These are phyloP conservation scores for Drosophila longiperda DNA, from an alignment of 2,888 invertebrate species.

Conservation along the genomic window DNA sequence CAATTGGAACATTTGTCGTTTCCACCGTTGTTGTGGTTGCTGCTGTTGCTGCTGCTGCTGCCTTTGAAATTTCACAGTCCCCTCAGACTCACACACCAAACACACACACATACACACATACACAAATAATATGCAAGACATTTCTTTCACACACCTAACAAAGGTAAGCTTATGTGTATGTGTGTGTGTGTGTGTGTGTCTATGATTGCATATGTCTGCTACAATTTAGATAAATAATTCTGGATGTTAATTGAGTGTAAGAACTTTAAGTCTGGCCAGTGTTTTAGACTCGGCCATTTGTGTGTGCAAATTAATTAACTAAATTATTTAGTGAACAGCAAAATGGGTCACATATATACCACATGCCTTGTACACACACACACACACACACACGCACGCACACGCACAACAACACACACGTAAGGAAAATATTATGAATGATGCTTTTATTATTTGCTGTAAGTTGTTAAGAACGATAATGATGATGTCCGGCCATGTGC, in stretches of 20 bases:
- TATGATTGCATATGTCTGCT: slow-evolving; percentile 21
- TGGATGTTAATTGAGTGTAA: slow-evolving; percentile 79
- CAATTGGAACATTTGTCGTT: slow-evolving; percentile 72
- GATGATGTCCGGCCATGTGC: slow-evolving; percentile 78
- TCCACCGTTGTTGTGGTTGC: slow-evolving; percentile 24
- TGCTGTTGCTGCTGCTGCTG: slow-evolving; percentile 19
- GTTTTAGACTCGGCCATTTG: slow-evolving; percentile 52
- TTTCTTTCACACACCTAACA: slow-evolving; percentile 43
- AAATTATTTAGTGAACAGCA: slow-evolving; percentile 71
- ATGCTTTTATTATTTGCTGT: slow-evolving; percentile 75
- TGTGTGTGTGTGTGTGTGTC: slow-evolving; percentile 12
- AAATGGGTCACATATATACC: slow-evolving; percentile 29
- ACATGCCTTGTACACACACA: background rate
- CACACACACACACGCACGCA: slow-evolving; percentile 16
- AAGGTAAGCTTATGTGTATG: slow-evolving; percentile 1
- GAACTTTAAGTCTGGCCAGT: slow-evolving; percentile 64
- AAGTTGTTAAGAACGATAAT: slow-evolving; percentile 73
- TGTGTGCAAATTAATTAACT: slow-evolving; percentile 77
- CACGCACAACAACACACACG: background rate
- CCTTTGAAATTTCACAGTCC: slow-evolving; percentile 40
- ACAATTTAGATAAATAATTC: slow-evolving; percentile 79
- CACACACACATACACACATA: background rate
- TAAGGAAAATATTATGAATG: slow-evolving; percentile 67
- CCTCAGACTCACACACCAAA: background rate
- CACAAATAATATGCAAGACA: slow-evolving; percentile 34